Evolutionary conservation across 92 coral and sea anemone species (phyloP).

Genomic region (Palythoa heliodiscus): DNA sequence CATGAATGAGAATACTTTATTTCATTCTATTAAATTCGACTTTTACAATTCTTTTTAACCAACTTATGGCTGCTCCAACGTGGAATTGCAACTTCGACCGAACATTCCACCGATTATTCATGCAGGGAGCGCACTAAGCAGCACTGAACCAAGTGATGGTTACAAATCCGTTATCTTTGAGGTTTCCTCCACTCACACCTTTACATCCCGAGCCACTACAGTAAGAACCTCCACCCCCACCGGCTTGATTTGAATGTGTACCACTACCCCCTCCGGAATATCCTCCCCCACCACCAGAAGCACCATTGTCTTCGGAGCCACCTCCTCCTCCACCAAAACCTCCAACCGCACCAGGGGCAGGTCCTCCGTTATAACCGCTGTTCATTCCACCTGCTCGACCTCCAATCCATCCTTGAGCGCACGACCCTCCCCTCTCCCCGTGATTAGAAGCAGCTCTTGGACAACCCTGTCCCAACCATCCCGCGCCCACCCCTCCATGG

Average conservation of each 20-base stretch:
- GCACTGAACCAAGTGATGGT: no score
- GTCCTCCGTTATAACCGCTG: constrained; percentile 74
- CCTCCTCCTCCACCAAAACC: constrained; percentile 85
- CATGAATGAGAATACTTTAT: no score
- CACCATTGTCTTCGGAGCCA: constrained; percentile 72
- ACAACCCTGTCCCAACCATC: constrained; percentile 72
- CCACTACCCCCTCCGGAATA: constrained; percentile 85
- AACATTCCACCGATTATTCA: no score
- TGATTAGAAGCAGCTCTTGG: constrained; percentile 26
- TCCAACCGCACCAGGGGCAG: constrained; percentile 82
- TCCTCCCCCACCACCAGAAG: constrained; percentile 79
- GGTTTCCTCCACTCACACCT: not conserved
- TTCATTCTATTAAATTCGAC: no score
- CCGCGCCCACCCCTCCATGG: constrained; percentile 84
- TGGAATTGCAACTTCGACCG: no score
- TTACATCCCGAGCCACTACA: not conserved
- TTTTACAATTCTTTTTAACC: no score
- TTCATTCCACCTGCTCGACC: constrained; percentile 77
- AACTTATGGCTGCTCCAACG: no score
- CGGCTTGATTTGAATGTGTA: constrained; percentile 52
- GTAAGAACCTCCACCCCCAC: constrained; percentile 61
- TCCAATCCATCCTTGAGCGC: constrained; percentile 66
- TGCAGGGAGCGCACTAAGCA: no score
- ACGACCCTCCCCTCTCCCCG: constrained; percentile 75
- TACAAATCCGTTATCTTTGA: no score